A percentile compares a stretch with the other conserved stretches of the same genome.
phyloP scores from a whole-genome alignment of 1,140 invertebrate genomes.

The Laupala kohalensis region DNA sequence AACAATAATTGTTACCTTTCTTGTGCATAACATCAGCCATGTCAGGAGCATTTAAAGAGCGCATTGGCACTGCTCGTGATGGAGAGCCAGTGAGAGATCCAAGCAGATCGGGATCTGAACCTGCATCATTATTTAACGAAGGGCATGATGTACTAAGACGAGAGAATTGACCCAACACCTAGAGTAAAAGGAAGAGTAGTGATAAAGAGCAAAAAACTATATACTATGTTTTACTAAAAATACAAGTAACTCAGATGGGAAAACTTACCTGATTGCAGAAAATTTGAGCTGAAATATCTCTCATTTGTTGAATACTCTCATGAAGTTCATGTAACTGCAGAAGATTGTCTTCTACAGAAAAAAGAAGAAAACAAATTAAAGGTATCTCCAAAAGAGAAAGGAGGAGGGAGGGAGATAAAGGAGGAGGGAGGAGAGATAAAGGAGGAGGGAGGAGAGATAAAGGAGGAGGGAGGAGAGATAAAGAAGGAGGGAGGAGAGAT shows the following conservation, averaged over 20 bases:
- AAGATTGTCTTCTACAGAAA: conserved; percentile 50
- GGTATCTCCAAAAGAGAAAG: too few relatives aligned
- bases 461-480: too few relatives aligned
- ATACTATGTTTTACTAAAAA: neutral
- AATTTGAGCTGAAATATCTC: conserved; percentile 29
- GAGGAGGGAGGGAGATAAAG: too few relatives aligned
- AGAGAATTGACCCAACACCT: conserved; percentile 17
- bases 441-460: too few relatives aligned
- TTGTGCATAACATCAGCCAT: conserved; percentile 9
- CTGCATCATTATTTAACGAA: conserved; percentile 38
- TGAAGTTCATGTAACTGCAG: conserved; percentile 61
- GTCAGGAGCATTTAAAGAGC: conserved; percentile 22
- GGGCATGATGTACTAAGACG: conserved; percentile 63
- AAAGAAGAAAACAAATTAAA: conserved; percentile 11
- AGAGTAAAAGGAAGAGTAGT: neutral
- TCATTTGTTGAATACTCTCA: conserved; percentile 60
- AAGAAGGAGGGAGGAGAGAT: too few relatives aligned
- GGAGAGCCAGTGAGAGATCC: conserved; percentile 35
- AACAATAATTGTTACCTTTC: conserved; percentile 7
- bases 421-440: too few relatives aligned
- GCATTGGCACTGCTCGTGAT: conserved; percentile 28
- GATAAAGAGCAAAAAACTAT: neutral
- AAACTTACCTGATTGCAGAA: conserved; percentile 13
- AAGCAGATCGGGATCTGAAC: conserved; percentile 35
- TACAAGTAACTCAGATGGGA: neutral